Percentiles rank a stretch among this genome's conserved stretches.
Evolutionary conservation across 2,888 invertebrate species (phyloP).

Genomic region (Drosophila austrosaltans): DNA sequence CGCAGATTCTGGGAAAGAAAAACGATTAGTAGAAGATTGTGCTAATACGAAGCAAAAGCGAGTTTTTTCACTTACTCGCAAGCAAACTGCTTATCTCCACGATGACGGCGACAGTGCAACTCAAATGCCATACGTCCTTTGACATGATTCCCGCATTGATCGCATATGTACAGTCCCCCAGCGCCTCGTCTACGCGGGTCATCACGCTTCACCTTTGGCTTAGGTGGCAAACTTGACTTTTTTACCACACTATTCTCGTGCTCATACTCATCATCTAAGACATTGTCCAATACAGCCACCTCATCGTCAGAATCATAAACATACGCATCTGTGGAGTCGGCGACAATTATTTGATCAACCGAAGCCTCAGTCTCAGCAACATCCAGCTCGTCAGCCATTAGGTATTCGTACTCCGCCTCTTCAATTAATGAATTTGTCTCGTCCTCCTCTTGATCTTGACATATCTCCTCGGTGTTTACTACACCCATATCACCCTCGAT

Average conservation of each 20-base stretch:
- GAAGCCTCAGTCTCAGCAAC: slow-evolving; percentile 54
- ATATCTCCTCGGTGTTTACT: not conserved
- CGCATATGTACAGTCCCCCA: slow-evolving; percentile 68
- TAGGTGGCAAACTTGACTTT: slow-evolving; percentile 69
- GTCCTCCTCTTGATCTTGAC: slow-evolving; percentile 29
- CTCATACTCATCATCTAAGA: slow-evolving; percentile 64
- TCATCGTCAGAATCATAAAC: slow-evolving; percentile 68
- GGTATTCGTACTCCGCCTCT: slow-evolving; percentile 65
- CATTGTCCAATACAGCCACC: slow-evolving; percentile 66
- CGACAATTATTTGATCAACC: slow-evolving; percentile 44
- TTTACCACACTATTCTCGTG: slow-evolving; percentile 66
- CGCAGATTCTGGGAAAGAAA: slow-evolving; percentile 54
- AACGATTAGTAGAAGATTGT: not conserved
- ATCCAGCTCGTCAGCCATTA: slow-evolving; percentile 56
- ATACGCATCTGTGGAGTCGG: slow-evolving; percentile 58
- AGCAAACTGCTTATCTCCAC: slow-evolving; percentile 70
- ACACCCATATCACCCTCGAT: slow-evolving; percentile 7
- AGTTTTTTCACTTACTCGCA: slow-evolving; percentile 60
- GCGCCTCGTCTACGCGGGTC: slow-evolving; percentile 66
- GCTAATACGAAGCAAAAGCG: not conserved
- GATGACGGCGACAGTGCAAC: slow-evolving; percentile 69
- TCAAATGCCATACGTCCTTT: slow-evolving; percentile 73
- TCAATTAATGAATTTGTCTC: slow-evolving; percentile 43
- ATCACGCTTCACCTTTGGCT: slow-evolving; percentile 63
- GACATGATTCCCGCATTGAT: slow-evolving; percentile 70